Conservation (phyloP, 2,113 vertebrate genomes). For the Corythaixoides concolor region DNA sequence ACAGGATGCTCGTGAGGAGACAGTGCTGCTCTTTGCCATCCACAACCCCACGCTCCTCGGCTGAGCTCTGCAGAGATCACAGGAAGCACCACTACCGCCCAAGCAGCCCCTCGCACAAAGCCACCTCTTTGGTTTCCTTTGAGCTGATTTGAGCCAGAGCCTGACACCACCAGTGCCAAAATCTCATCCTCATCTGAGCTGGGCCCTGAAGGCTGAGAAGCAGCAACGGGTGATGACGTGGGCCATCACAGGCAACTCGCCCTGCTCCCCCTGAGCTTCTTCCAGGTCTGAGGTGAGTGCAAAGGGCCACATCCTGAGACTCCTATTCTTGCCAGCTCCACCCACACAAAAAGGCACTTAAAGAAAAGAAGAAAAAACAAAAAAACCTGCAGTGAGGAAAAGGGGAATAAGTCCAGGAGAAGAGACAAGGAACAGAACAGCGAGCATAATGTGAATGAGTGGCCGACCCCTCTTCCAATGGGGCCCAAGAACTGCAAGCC, state of each 20-base stretch:
- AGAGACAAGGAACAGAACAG: background rate
- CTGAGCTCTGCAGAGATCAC: conserved; percentile 36
- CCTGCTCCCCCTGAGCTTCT: background rate
- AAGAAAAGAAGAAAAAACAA: background rate
- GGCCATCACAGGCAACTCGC: accelerated
- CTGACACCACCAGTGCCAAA: background rate
- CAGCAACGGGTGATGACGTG: background rate
- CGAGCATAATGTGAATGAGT: background rate
- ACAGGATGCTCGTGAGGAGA: background rate
- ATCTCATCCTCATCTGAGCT: background rate
- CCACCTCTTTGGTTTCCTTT: conserved; percentile 33
- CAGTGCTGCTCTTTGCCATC: background rate
- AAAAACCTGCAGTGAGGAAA: background rate
- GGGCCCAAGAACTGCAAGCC: background rate
- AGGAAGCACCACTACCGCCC: background rate
- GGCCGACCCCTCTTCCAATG: background rate
- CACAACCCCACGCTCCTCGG: background rate
- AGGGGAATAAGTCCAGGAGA: background rate
- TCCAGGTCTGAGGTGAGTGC: background rate
- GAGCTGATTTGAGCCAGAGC: background rate
- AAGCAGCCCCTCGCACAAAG: background rate
- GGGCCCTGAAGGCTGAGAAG: background rate
- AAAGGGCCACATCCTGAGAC: background rate
- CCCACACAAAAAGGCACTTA: conserved; percentile 45
- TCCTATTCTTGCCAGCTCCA: conserved; percentile 1